phyloP scores from a whole-genome alignment of 2,113 vertebrate genomes.

The Glaucomys volans region DNA sequence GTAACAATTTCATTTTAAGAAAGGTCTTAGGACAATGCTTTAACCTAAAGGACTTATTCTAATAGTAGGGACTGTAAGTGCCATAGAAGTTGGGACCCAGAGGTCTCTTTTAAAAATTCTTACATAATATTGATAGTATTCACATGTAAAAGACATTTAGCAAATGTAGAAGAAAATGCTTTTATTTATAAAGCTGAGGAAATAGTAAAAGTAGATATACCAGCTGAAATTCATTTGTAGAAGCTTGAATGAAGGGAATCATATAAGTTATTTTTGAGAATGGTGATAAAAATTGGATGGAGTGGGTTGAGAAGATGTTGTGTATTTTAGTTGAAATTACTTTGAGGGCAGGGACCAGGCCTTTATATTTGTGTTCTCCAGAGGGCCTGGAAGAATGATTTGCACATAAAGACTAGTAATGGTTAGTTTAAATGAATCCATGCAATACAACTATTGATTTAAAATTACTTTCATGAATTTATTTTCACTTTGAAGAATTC shows the following conservation, averaged over 20 bases:
- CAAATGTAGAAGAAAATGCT: neutral
- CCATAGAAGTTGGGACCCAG: neutral
- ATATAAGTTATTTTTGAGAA: constrained; percentile 16
- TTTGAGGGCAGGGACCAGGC: neutral
- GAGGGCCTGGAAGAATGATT: neutral
- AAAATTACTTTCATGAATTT: neutral
- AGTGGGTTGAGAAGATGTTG: neutral
- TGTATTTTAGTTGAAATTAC: neutral
- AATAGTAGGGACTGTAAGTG: neutral
- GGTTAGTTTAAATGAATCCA: constrained; percentile 40
- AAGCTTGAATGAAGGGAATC: neutral
- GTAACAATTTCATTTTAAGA: neutral
- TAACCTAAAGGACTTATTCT: neutral
- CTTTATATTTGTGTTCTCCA: neutral
- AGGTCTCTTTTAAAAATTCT: neutral
- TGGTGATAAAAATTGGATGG: neutral
- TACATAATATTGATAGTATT: neutral
- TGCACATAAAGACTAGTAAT: neutral
- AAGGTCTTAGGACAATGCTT: neutral
- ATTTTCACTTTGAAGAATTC: neutral
- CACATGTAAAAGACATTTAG: neutral
- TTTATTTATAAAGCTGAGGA: constrained; percentile 30
- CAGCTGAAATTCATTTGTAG: neutral
- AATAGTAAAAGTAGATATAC: constrained; percentile 1
- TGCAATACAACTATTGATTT: neutral